Percentiles rank a stretch among this genome's conserved stretches.
Evolutionary conservation across 2,113 vertebrate species (phyloP).

Genomic region (Mixornis gularis): DNA sequence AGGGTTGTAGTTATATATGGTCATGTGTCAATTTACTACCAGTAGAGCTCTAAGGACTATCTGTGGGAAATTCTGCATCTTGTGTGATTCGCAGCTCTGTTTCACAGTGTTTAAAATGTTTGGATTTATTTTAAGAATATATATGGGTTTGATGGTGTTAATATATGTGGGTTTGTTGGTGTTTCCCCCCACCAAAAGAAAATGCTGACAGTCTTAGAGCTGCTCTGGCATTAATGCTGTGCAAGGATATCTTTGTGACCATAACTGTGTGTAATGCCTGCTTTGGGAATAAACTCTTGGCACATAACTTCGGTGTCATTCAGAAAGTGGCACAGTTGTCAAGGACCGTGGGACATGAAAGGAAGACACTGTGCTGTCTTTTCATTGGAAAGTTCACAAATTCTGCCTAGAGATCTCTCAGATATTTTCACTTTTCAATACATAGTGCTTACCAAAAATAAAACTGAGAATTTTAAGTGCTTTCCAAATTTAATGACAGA

Average conservation of each 20-base stretch:
- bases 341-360: background rate
- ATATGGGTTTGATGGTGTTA: background rate
- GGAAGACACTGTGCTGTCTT: background rate
- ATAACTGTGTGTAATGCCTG: background rate
- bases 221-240: background rate
- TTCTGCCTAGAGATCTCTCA: conserved; percentile 28
- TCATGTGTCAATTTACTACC: background rate
- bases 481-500: background rate
- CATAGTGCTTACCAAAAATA: background rate
- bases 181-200: background rate
- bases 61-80: background rate
- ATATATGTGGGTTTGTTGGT: background rate
- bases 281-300: background rate
- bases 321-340: background rate
- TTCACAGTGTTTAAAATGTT: background rate
- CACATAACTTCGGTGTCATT: background rate
- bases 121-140: background rate
- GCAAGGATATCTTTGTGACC: background rate
- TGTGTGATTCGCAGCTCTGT: background rate
- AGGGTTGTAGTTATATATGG: background rate
- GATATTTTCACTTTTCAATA: conserved; percentile 37
- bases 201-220: background rate
- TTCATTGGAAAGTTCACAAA: background rate
- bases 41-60: background rate
- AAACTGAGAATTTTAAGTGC: background rate